Percentiles rank a stretch among this genome's conserved stretches.
Conservation (phyloP, 2,797 vertebrate genomes). For the Distichodus sexfasciatus region DNA sequence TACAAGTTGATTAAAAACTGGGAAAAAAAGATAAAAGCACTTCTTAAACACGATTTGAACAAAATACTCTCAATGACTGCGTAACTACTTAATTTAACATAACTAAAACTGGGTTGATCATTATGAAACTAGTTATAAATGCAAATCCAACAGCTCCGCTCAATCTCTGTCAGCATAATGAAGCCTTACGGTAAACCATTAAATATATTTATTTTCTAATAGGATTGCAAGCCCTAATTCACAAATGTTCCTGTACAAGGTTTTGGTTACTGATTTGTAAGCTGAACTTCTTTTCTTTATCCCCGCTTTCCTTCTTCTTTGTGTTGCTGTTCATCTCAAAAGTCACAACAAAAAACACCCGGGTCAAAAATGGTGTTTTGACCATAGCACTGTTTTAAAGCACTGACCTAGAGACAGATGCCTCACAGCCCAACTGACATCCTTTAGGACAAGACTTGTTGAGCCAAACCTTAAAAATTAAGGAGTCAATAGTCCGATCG, state of each 20-base stretch:
- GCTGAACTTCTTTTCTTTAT: background rate
- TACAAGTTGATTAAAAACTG: too few species aligned
- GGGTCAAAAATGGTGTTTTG: too few species aligned
- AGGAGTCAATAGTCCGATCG: background rate
- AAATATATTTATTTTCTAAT: background rate
- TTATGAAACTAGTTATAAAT: background rate
- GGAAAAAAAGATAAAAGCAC: too few species aligned
- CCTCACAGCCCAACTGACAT: background rate
- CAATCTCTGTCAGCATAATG: background rate
- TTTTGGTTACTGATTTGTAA: background rate
- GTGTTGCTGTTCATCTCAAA: background rate
- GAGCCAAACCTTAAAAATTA: constrained; percentile 1
- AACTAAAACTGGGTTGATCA: background rate
- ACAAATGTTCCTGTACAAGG: background rate
- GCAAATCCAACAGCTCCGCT: background rate
- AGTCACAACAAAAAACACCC: background rate
- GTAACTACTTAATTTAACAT: background rate
- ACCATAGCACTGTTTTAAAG: background rate
- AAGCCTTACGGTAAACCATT: background rate
- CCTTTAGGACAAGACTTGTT: too few species aligned
- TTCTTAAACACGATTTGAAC: too few species aligned
- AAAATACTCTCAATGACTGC: too few species aligned
- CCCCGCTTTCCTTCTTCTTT: background rate
- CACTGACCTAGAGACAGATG: background rate
- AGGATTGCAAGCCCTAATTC: constrained; percentile 1